Conservation (phyloP, 2,113 vertebrate species). For the Paradoxurus hermaphroditus region DNA sequence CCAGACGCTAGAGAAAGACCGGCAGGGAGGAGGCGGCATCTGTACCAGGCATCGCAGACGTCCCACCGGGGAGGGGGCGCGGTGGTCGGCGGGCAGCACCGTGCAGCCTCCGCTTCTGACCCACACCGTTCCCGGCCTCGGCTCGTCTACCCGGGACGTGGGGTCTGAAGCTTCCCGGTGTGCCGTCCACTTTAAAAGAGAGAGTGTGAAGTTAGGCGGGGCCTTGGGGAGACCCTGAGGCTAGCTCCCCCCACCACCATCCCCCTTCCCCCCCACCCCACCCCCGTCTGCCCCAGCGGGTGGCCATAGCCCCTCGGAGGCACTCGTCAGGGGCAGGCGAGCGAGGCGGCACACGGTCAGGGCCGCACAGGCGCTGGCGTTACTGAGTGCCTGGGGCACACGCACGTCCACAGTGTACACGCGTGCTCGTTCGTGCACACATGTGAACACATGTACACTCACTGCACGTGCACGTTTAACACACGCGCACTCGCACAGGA, state of each 20-base stretch:
- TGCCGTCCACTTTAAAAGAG: neutral
- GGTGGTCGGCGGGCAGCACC: rapidly evolving
- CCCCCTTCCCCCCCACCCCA: too few species aligned
- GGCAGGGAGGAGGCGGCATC: rapidly evolving
- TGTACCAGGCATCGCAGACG: too few species aligned
- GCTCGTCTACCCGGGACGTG: neutral
- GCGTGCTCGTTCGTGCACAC: too few species aligned
- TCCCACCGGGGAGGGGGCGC: neutral
- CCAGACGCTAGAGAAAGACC: too few species aligned
- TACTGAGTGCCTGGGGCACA: neutral
- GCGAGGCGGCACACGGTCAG: rapidly evolving
- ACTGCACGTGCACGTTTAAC: neutral
- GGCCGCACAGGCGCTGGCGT: rapidly evolving
- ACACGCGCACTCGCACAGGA: too few species aligned
- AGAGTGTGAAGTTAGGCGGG: neutral
- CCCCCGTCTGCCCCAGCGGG: neutral
- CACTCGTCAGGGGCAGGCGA: rapidly evolving
- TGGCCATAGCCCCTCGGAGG: rapidly evolving
- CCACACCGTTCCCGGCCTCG: rapidly evolving
- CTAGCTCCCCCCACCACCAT: too few species aligned
- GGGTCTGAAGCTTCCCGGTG: neutral
- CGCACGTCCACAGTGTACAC: rapidly evolving
- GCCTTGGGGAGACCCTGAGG: neutral
- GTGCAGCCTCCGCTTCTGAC: neutral
- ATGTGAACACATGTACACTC: neutral